Conservation (phyloP, 2,888 invertebrate genomes). For the Cancer borealis region DNA sequence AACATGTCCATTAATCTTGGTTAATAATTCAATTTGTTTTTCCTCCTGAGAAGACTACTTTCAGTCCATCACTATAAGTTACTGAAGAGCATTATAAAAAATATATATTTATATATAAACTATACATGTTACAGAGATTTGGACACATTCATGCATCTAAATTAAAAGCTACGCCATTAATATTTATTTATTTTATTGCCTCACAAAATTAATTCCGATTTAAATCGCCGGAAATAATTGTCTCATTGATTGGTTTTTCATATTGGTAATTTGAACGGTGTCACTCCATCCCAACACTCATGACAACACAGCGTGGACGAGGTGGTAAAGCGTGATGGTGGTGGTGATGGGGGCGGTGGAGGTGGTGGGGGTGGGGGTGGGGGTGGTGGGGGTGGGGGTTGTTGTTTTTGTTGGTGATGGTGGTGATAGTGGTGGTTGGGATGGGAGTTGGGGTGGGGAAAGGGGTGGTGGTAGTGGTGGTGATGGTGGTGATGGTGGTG, state of each 20-base stretch:
- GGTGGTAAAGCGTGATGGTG: too few relatives aligned
- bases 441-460: neutral
- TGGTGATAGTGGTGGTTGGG: neutral
- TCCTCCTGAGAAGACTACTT: too few relatives aligned
- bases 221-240: neutral
- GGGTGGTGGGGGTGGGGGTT: too few relatives aligned
- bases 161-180: neutral
- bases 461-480: neutral
- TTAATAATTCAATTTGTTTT: too few relatives aligned
- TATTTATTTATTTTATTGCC: conserved; percentile 13
- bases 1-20: too few relatives aligned
- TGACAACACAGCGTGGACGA: neutral
- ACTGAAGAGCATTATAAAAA: too few relatives aligned
- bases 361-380: too few relatives aligned
- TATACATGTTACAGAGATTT: neutral
- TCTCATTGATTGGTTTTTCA: conserved; percentile 17
- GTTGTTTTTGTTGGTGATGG: too few relatives aligned
- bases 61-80: too few relatives aligned
- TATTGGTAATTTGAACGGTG: neutral
- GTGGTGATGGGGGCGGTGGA: too few relatives aligned
- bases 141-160: neutral
- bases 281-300: neutral
- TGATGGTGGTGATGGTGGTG: neutral
- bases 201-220: conserved; percentile 15
- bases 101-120: too few relatives aligned